A percentile compares a stretch with the other conserved stretches of the same genome.
phyloP scores from a whole-genome alignment of 2,113 vertebrate genomes.

The Chinchilla lanigera region DNA sequence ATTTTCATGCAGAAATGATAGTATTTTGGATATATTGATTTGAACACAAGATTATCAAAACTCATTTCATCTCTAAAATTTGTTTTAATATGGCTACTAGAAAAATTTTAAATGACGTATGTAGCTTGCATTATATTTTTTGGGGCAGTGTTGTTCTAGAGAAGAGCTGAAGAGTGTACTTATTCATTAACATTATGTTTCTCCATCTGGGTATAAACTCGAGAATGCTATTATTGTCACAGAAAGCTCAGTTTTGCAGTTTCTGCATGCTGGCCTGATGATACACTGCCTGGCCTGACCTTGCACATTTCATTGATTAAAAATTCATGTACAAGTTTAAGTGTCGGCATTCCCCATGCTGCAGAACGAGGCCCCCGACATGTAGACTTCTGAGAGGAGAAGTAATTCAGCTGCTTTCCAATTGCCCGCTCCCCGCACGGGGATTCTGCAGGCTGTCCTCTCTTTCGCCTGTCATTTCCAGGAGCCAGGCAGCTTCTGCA shows the following conservation, averaged over 20 bases:
- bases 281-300: neutral
- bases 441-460: neutral
- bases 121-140: neutral
- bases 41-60: neutral
- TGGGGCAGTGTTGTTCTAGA: neutral
- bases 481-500: neutral
- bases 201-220: neutral
- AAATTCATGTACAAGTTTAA: neutral
- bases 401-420: fast-evolving
- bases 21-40: neutral
- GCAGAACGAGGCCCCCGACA: neutral
- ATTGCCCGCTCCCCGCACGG: fast-evolving
- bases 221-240: neutral
- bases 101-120: neutral
- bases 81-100: neutral
- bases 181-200: neutral
- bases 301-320: neutral
- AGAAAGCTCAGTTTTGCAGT: neutral
- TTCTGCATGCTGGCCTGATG: neutral
- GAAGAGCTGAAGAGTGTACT: neutral
- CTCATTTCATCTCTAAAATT: neutral
- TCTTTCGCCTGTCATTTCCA: too few relatives aligned
- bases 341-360: too few relatives aligned
- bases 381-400: neutral
- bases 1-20: neutral